Percentiles rank a stretch among this genome's conserved stretches.
Evolutionary conservation across 1,140 invertebrate genomes (phyloP).

Genomic region (Agrypnia vestita): DNA sequence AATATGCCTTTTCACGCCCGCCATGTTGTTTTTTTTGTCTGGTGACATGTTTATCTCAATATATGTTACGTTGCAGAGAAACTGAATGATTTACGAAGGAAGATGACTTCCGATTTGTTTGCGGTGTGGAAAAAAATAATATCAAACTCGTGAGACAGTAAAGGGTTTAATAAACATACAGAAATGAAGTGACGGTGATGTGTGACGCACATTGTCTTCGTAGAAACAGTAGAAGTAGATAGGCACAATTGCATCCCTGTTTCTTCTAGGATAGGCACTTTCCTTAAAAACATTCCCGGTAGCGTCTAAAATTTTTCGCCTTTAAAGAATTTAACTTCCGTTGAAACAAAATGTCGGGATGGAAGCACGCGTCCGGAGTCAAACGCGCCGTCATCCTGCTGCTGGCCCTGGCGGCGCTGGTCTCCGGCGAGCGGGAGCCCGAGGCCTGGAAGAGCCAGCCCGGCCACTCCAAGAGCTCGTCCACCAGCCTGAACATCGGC

Average conservation of each 20-base stretch:
- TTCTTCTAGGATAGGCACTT: not conserved
- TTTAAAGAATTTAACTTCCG: slow-evolving; percentile 2
- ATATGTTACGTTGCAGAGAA: no score
- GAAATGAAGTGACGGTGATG: not conserved
- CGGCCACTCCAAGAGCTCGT: slow-evolving; percentile 9
- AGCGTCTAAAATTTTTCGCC: not conserved
- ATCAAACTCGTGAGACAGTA: no score
- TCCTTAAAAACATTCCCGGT: not conserved
- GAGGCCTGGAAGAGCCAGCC: slow-evolving; percentile 51
- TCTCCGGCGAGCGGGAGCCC: slow-evolving; percentile 40
- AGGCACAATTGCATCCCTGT: not conserved
- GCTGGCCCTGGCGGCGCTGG: slow-evolving; percentile 5
- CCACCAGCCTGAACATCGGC: slow-evolving; percentile 72
- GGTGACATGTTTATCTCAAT: no score
- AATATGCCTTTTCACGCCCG: no score
- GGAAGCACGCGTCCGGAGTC: slow-evolving; percentile 1
- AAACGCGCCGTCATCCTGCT: not conserved
- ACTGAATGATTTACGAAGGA: no score
- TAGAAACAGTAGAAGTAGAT: slow-evolving; percentile 26
- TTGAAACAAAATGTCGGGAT: slow-evolving; percentile 7
- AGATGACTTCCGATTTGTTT: no score
- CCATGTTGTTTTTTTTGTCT: no score
- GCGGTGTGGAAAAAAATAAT: no score
- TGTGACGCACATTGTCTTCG: slow-evolving; percentile 1
- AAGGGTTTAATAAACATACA: no score